These are phyloP conservation scores for Porites lutea DNA, from an alignment of 64 coral and sea anemone species.

Conservation along the genomic window DNA sequence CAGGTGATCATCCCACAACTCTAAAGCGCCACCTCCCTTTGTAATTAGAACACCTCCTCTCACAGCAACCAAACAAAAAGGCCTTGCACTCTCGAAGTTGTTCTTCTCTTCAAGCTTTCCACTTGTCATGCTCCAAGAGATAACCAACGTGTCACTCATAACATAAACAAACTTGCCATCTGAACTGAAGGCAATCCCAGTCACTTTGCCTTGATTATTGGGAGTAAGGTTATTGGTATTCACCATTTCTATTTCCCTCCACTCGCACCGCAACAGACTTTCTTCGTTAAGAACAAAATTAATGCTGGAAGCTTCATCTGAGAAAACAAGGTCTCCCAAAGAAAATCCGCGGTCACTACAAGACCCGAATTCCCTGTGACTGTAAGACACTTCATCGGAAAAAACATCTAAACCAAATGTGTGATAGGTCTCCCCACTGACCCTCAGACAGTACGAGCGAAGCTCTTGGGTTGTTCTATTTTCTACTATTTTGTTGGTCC, in stretches of 20 bases:
- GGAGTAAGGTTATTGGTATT: background rate
- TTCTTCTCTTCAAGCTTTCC: background rate
- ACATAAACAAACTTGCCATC: background rate
- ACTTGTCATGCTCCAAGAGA: background rate
- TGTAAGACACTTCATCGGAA: background rate
- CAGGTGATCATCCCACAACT: constrained; percentile 5
- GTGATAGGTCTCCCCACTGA: background rate
- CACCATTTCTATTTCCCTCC: background rate
- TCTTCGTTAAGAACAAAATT: constrained; percentile 5
- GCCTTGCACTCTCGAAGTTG: no score
- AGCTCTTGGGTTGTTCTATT: no score
- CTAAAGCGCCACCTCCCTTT: no score
- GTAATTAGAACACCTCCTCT: background rate
- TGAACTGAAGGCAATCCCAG: background rate
- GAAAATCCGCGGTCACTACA: background rate
- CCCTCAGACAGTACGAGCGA: background rate
- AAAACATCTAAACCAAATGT: background rate
- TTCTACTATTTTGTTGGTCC: background rate
- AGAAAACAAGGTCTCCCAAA: background rate
- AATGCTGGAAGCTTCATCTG: background rate
- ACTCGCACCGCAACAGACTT: background rate
- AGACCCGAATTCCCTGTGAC: background rate
- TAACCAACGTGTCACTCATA: background rate
- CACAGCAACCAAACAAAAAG: background rate
- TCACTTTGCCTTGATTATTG: background rate